Evolutionary conservation across 2,113 vertebrate genomes (phyloP).

Genomic region (Macroglossus sobrinus): DNA sequence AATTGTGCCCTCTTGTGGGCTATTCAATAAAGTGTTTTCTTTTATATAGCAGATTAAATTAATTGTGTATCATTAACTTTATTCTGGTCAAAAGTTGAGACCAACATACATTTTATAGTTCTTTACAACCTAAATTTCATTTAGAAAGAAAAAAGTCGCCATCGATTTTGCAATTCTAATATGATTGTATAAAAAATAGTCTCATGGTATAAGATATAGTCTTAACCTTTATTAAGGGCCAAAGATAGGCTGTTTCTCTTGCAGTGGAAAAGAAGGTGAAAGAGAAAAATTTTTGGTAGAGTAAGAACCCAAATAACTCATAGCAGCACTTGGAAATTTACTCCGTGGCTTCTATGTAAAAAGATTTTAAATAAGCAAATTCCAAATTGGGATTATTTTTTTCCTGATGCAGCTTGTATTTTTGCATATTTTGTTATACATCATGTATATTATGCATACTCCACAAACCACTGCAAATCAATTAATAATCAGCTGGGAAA

Average conservation of each 20-base stretch:
- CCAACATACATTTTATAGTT: neutral
- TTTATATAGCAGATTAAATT: neutral
- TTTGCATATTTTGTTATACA: slow-evolving; percentile 12
- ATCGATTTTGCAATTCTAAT: neutral
- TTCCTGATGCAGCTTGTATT: neutral
- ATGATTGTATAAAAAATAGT: neutral
- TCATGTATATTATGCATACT: neutral
- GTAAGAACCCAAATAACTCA: neutral
- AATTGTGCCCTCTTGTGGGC: slow-evolving; percentile 74
- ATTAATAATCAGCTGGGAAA: neutral
- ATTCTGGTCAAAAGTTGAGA: neutral
- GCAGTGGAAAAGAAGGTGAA: neutral
- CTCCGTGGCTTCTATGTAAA: neutral
- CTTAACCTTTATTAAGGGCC: neutral
- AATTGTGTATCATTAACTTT: neutral
- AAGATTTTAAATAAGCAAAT: neutral
- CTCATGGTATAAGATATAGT: neutral
- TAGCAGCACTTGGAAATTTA: slow-evolving; percentile 19
- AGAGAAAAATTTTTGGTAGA: neutral
- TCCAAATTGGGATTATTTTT: neutral
- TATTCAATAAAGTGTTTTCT: neutral
- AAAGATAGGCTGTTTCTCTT: neutral
- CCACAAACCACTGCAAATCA: neutral
- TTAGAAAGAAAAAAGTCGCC: slow-evolving; percentile 33
- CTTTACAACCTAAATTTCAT: slow-evolving; percentile 21